A percentile compares a stretch with the other conserved stretches of the same genome.
These are phyloP conservation scores for Tachina grossa DNA, from an alignment of 2,888 invertebrate species.

Conservation along the genomic window DNA sequence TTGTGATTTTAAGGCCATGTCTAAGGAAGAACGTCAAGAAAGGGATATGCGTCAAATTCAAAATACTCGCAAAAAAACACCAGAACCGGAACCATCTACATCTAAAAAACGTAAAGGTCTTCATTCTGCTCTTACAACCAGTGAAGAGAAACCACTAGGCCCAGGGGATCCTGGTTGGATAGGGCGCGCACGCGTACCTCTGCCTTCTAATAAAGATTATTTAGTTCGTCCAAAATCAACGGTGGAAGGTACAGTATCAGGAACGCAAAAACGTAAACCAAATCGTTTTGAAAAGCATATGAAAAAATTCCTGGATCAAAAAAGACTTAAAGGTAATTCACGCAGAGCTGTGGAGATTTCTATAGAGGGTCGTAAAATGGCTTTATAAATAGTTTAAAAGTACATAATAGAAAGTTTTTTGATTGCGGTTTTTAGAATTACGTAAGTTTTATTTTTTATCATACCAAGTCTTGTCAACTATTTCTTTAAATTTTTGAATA, in stretches of 20 bases:
- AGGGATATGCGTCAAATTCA: constrained; percentile 95
- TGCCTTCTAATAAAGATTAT: constrained; percentile 98
- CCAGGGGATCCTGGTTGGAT: constrained; percentile 99
- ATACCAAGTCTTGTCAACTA: neutral
- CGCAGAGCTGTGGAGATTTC: constrained; percentile 96
- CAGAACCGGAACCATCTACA: constrained; percentile 83
- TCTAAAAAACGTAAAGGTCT: constrained; percentile 84
- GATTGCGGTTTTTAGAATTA: constrained; percentile 28
- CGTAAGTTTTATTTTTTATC: constrained; percentile 40
- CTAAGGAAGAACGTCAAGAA: constrained; percentile 96
- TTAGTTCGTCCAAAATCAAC: constrained; percentile 96
- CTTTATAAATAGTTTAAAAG: constrained; percentile 85
- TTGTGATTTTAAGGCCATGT: constrained; percentile 95
- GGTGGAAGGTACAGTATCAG: constrained; percentile 92
- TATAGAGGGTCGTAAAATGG: constrained; percentile 98
- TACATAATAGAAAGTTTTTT: constrained; percentile 32
- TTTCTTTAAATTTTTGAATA: too few species aligned
- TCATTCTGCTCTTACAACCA: constrained; percentile 85
- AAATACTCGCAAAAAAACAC: constrained; percentile 79
- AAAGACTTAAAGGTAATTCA: constrained; percentile 90
- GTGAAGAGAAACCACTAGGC: constrained; percentile 88
- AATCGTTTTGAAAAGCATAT: constrained; percentile 96
- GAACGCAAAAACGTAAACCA: constrained; percentile 91
- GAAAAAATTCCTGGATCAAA: constrained; percentile 94
- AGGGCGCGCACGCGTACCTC: constrained; percentile 95